Conservation (phyloP, 1,140 invertebrate genomes). For the Bombus picipes region DNA sequence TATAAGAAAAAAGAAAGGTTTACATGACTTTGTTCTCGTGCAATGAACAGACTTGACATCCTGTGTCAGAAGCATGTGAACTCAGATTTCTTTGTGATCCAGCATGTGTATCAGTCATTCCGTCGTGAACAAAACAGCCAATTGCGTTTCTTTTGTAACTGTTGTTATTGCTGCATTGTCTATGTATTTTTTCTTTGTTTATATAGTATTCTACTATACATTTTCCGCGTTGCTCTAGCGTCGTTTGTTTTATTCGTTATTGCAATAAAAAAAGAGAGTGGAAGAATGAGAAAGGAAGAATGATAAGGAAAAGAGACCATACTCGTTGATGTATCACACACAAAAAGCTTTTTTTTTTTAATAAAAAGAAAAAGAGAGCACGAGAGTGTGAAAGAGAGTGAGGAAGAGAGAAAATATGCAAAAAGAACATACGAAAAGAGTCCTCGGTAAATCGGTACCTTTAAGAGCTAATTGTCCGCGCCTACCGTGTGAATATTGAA, state of each 20-base stretch:
- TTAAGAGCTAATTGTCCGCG: conserved; percentile 71
- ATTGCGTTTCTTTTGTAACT: conserved; percentile 67
- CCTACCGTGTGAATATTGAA: conserved; percentile 78
- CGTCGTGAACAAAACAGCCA: conserved; percentile 48
- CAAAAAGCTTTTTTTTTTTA: conserved; percentile 15
- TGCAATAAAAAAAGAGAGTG: neutral
- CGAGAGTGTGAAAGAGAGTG: neutral
- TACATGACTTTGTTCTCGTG: conserved; percentile 35
- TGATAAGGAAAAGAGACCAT: conserved; percentile 16
- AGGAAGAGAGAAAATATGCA: neutral
- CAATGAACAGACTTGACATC: conserved; percentile 26
- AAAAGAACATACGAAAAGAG: conserved; percentile 40
- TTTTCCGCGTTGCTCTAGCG: conserved; percentile 58
- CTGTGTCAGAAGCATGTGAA: conserved; percentile 14
- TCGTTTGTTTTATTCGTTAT: conserved; percentile 37
- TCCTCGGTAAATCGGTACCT: conserved; percentile 68
- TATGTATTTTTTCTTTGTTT: conserved; percentile 62
- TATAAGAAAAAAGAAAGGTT: neutral
- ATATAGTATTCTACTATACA: conserved; percentile 25
- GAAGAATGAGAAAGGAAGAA: neutral
- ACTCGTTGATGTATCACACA: conserved; percentile 22
- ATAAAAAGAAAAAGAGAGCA: neutral
- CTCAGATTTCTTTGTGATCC: conserved; percentile 36
- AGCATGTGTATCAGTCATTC: conserved; percentile 58
- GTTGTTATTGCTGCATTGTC: conserved; percentile 71